Evolutionary conservation across 1,140 invertebrate species (phyloP), one percentile per base, ranked within the genome.

Genomic region (Drosophila kurseongensis): DNA sequence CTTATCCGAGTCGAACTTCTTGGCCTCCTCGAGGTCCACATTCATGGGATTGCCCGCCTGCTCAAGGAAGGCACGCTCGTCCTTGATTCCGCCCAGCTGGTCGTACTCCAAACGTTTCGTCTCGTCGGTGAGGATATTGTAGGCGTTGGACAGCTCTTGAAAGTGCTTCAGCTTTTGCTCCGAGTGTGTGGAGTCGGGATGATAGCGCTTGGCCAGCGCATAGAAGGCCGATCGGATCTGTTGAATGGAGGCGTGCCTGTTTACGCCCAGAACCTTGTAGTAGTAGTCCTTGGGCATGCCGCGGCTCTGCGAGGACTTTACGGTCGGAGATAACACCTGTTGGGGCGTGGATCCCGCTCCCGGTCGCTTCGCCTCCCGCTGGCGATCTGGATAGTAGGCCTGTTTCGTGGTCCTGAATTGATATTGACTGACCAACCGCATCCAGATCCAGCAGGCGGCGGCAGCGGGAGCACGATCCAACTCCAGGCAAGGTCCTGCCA

Each of bases 101-200:
- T 98, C 97, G 80, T 97, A 98, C 54, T 96, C 94, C 36, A 94
- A 93, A 58, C 95, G 93, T 91, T 97, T 97, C 23, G 95, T 96
- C 4, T 95, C 94, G 92, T 98, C 96, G 4, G 96, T 96, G 1
- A 98, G 92, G 71, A 98, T 95, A 54, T 95, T 96, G 85, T 97
- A 98, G 0, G 97, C 97, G 93, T 98, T 97, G 9, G 96, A 96
- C 12, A 97, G 94, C 92, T 97, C 97, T 92, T 98, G 97, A 90
- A 98, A 98, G 71, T 96, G 96, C 42, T 94, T 95, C 79, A 97
- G 95, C 82, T 97, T 95, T 78, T 96, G 71, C 44, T 88, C 79
- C 5, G 82, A 78, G 94, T 89, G 94, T 94, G 76, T 95, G 94
- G 96, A 96, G 93, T 95, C 91, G 82, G 95, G 95, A 93, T 96